Base-by-base conservation (phyloP, 2,113 vertebrate species). In the Carassius auratus region DNA sequence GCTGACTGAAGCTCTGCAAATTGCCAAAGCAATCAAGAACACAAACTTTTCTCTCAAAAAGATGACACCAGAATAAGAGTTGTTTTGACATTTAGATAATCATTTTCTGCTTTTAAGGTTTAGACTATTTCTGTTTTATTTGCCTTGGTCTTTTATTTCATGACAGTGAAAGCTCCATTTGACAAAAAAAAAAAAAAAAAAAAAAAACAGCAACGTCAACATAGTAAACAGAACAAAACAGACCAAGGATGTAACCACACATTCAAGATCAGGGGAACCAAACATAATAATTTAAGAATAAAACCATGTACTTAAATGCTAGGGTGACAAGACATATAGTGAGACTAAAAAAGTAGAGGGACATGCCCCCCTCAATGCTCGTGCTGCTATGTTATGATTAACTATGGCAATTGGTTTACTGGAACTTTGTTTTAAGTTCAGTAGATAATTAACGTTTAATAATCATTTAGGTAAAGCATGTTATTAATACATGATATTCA, bases 1-100 rank as follows among this genome's bases (percentile, higher is more conserved):
- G 6, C 55, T 74, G 68, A 81, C 42, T 64, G 42, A 86, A 64
- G 85, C 26, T 86, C n/a, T 17, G 36, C 42, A 85, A 85, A 80
- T 85, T 80, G 84, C 55, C 69, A 75, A 75, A 75, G 85, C 78
- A 81, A 81, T 86, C 85, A 71, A 86, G 23, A 86, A 30, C 1
- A 33, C 26, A 48, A 48, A 61, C 57, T 64, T 86, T 73, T 85
- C 17, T 80, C 52, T 86, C 5, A 38, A 38, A 62, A 85, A 82
- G 50, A 36, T 81, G 76, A 71, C 84, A 76, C 81, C 36, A 23
- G 55, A 68, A 69, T 30, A 38, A 26, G 61, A 52, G 68, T 36
- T 66, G 74, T 68, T 85, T 57, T 86, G 81, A 86, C 23, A 69
- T 55, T 59, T 64, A 48, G 55, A 82, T 84, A 86, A 88, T 68